These are phyloP conservation scores for Camponotus fellah DNA, from an alignment of 2,888 invertebrate genomes.

Conservation along the genomic window DNA sequence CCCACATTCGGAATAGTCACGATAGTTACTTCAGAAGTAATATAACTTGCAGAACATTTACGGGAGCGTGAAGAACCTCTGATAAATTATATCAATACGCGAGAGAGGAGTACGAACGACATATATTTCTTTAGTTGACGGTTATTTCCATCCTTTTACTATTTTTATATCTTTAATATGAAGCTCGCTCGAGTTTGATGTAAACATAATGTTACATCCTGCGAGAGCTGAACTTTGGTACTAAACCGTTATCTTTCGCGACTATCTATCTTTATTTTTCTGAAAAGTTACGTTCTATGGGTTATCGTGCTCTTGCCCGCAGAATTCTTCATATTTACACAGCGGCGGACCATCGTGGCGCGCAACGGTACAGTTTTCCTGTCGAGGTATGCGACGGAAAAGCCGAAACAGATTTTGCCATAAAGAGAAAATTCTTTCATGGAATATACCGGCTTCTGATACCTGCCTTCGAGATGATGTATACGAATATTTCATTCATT, in stretches of 20 bases:
- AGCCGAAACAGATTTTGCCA: conserved; percentile 37
- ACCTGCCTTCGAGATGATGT: conserved; percentile 36
- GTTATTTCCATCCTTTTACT: conserved; percentile 24
- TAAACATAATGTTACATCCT: conserved; percentile 49
- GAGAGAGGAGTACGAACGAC: background rate
- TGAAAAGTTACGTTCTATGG: conserved; percentile 45
- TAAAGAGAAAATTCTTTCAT: conserved; percentile 43
- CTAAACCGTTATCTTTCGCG: conserved; percentile 44
- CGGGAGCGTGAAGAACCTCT: conserved; percentile 29
- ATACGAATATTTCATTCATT: conserved; percentile 53
- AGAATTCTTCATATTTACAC: conserved; percentile 55
- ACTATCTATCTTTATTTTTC: conserved; percentile 41
- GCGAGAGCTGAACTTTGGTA: conserved; percentile 31
- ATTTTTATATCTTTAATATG: conserved; percentile 27
- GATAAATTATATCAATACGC: conserved; percentile 44
- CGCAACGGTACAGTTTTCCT: conserved; percentile 38
- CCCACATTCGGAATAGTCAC: conserved; percentile 51
- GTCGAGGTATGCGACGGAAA: conserved; percentile 36
- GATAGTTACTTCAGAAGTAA: conserved; percentile 47
- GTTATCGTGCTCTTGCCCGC: conserved; percentile 47
- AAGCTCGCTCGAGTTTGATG: conserved; percentile 38
- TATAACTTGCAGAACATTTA: conserved; percentile 48
- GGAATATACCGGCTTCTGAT: conserved; percentile 43
- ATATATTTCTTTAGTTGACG: conserved; percentile 24
- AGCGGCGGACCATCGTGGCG: conserved; percentile 50